These are phyloP conservation scores for Clarias batrachus DNA, from an alignment of 2,113 vertebrate genomes.

Conservation along the genomic window DNA sequence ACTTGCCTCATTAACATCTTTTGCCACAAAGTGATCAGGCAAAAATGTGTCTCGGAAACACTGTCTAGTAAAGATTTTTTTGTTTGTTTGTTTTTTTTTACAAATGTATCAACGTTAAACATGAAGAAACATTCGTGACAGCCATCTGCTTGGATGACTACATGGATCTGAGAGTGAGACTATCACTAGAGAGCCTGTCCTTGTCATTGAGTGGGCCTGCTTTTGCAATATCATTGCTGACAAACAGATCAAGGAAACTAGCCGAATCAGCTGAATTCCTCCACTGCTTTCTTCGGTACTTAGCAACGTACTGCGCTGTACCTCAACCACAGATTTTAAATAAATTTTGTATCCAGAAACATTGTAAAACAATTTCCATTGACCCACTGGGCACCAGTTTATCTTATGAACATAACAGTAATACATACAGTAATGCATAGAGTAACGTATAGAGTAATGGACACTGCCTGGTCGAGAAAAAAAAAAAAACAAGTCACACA, in stretches of 20 bases:
- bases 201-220: not conserved
- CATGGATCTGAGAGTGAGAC: not conserved
- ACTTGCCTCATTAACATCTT: not conserved
- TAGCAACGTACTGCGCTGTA: no score
- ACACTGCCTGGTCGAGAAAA: no score
- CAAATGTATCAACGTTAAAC: slow-evolving; percentile 58
- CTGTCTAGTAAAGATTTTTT: slow-evolving; percentile 48
- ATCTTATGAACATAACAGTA: not conserved
- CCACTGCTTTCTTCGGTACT: not conserved
- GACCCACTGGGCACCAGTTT: not conserved
- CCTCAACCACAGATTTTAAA: not conserved
- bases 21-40: not conserved
- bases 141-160: slow-evolving; percentile 54
- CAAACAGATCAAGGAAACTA: not conserved
- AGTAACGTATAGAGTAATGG: no score
- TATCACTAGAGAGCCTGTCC: not conserved
- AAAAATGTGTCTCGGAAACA: not conserved
- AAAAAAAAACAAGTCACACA: no score
- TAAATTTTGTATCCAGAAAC: not conserved
- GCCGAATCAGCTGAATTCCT: not conserved
- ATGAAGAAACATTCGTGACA: slow-evolving; percentile 43
- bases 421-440: no score
- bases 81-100: not conserved
- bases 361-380: not conserved
- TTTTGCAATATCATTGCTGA: not conserved